phyloP scores from a whole-genome alignment of 2,888 invertebrate genomes.

The Mechanitis messenoides region DNA sequence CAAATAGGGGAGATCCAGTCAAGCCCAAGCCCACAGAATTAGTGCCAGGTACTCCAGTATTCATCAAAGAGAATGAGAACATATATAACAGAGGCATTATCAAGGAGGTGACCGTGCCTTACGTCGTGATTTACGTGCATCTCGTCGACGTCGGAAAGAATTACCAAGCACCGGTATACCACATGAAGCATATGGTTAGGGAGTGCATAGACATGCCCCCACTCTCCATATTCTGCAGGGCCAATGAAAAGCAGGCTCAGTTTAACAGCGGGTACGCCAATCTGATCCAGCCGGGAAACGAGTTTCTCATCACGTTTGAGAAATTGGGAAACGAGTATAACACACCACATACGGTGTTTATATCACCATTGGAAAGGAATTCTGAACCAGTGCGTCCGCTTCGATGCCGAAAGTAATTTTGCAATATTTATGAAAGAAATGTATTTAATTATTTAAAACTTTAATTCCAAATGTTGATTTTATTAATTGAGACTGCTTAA shows the following conservation, averaged over 20 bases:
- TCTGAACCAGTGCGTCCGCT: neutral
- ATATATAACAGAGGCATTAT: slow-evolving; percentile 35
- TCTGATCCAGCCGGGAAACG: slow-evolving; percentile 27
- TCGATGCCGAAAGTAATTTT: neutral
- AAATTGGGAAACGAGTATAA: slow-evolving; percentile 7
- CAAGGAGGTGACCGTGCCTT: slow-evolving; percentile 22
- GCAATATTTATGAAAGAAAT: too few species aligned
- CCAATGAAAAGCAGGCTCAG: slow-evolving; percentile 23
- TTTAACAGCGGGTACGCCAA: slow-evolving; percentile 17
- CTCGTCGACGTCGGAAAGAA: slow-evolving; percentile 35
- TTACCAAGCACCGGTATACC: slow-evolving; percentile 21
- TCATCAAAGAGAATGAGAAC: slow-evolving; percentile 19
- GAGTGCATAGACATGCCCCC: slow-evolving; percentile 24
- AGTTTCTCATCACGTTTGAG: slow-evolving; percentile 27
- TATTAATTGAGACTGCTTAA: neutral
- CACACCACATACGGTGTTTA: slow-evolving; percentile 10
- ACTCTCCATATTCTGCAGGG: slow-evolving; percentile 27
- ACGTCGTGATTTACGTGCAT: slow-evolving; percentile 26
- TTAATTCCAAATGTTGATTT: neutral
- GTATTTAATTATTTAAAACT: neutral
- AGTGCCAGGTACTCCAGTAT: slow-evolving; percentile 25
- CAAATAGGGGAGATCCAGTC: slow-evolving; percentile 14
- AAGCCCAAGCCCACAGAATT: slow-evolving; percentile 21
- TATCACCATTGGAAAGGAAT: slow-evolving; percentile 3
- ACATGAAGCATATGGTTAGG: slow-evolving; percentile 28